These are phyloP conservation scores for Fragum fragum DNA, from an alignment of 2,888 invertebrate genomes.

Conservation along the genomic window DNA sequence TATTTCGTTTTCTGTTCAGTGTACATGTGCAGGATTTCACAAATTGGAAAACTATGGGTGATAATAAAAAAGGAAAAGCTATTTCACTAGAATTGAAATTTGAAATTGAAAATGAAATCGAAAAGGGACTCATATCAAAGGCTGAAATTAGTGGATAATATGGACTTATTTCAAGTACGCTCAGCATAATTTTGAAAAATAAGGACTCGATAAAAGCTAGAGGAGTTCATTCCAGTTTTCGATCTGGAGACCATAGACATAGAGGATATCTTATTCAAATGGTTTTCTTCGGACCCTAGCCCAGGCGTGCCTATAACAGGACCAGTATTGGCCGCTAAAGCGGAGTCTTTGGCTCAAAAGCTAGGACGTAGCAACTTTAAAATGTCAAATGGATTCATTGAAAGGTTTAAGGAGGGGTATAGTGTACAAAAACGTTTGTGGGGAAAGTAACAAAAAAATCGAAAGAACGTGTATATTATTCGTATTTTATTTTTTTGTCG, in stretches of 20 bases:
- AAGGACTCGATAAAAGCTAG: neutral
- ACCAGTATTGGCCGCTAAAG: neutral
- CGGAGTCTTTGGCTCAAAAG: neutral
- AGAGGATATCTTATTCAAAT: conserved; percentile 3
- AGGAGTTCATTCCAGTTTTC: conserved; percentile 1
- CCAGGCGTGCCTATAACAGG: neutral
- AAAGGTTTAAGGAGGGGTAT: neutral
- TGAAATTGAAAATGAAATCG: neutral
- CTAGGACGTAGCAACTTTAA: neutral
- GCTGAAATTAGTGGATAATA: neutral
- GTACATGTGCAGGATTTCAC: too few relatives aligned
- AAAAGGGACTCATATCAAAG: too few relatives aligned
- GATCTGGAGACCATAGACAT: neutral
- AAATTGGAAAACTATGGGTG: too few relatives aligned
- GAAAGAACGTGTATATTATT: too few relatives aligned
- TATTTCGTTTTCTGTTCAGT: too few relatives aligned
- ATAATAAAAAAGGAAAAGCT: too few relatives aligned
- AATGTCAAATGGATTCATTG: conserved; percentile 1
- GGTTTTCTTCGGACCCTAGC: neutral
- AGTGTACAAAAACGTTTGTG: neutral
- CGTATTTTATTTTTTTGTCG: too few relatives aligned
- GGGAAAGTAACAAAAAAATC: too few relatives aligned
- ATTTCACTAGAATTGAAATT: too few relatives aligned
- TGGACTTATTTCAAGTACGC: conserved; percentile 4
- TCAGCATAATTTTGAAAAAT: too few relatives aligned